A percentile compares a stretch with the other conserved stretches of the same genome.
Conservation (phyloP, 2,797 vertebrate genomes). For the Zenarchopterus dispar region DNA sequence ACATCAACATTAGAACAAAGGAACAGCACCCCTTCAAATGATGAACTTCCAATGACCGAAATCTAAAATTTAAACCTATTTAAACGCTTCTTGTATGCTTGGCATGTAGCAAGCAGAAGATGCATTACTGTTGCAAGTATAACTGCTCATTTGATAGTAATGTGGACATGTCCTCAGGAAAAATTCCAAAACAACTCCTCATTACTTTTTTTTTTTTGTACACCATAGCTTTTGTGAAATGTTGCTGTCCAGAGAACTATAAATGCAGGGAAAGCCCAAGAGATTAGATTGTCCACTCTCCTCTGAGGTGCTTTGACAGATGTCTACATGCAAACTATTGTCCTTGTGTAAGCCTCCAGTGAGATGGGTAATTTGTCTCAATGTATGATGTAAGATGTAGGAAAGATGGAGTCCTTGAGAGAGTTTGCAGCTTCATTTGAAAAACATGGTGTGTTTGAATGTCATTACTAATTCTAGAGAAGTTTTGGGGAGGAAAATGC, state of each 20-base stretch:
- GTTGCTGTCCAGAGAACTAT: constrained; percentile 18
- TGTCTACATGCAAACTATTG: constrained; percentile 73
- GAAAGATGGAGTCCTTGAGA: constrained; percentile 58
- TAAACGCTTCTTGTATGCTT: constrained; percentile 49
- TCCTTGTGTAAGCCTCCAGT: constrained; percentile 65
- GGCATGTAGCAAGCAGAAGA: constrained; percentile 39
- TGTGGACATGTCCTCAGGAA: constrained; percentile 65
- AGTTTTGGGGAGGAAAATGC: constrained; percentile 4
- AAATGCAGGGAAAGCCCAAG: constrained; percentile 36
- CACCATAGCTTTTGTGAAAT: constrained; percentile 74
- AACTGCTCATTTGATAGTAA: constrained; percentile 80
- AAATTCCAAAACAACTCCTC: constrained; percentile 1
- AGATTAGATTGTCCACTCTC: constrained; percentile 47
- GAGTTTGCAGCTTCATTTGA: constrained; percentile 27
- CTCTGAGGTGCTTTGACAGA: constrained; percentile 79
- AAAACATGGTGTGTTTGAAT: constrained; percentile 36
- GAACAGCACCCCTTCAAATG: not conserved
- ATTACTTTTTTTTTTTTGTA: constrained; percentile 66
- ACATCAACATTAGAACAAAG: not conserved
- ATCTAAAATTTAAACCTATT: constrained; percentile 29
- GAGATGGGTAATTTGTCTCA: constrained; percentile 43
- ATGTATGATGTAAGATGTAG: constrained; percentile 58
- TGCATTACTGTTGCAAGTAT: constrained; percentile 74
- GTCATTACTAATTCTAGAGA: constrained; percentile 15
- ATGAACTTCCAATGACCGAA: not conserved